Evolutionary conservation across 2,888 invertebrate species (phyloP).

Genomic region (Phaonia tiefii): DNA sequence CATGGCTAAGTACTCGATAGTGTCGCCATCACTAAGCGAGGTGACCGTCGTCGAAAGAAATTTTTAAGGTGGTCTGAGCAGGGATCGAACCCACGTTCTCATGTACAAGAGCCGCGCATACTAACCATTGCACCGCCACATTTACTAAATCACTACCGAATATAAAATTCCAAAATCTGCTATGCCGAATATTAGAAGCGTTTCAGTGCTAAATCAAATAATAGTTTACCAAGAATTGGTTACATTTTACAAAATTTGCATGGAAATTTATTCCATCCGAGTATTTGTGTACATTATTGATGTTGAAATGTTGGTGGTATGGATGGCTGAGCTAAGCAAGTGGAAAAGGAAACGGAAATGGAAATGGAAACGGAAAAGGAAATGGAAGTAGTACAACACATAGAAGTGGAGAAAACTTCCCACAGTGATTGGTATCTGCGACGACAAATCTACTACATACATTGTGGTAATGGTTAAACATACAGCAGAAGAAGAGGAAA

Average conservation of each 20-base stretch:
- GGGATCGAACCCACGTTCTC: no score
- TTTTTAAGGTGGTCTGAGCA: no score
- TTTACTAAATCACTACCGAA: no score
- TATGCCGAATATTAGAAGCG: conserved; percentile 7
- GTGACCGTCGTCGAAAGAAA: no score
- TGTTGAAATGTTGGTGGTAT: conserved; percentile 61
- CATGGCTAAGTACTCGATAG: no score
- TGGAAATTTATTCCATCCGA: conserved; percentile 67
- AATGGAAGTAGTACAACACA: conserved; percentile 28
- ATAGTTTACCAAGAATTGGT: conserved; percentile 66
- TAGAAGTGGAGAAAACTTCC: conserved; percentile 18
- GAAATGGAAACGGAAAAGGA: conserved; percentile 32
- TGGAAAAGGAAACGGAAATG: conserved; percentile 34
- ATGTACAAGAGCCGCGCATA: no score
- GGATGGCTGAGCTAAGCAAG: conserved; percentile 46
- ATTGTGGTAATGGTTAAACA: conserved; percentile 33
- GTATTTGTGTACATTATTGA: conserved; percentile 67
- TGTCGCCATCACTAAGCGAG: no score
- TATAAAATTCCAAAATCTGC: neutral
- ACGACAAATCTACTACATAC: conserved; percentile 12
- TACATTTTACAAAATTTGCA: conserved; percentile 65
- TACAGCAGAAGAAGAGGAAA: conserved; percentile 14
- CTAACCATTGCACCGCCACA: no score
- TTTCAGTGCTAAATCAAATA: conserved; percentile 44
- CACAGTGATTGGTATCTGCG: conserved; percentile 32